phyloP scores from a whole-genome alignment of 1,140 invertebrate genomes.

The Zaprionus ghesquierei region DNA sequence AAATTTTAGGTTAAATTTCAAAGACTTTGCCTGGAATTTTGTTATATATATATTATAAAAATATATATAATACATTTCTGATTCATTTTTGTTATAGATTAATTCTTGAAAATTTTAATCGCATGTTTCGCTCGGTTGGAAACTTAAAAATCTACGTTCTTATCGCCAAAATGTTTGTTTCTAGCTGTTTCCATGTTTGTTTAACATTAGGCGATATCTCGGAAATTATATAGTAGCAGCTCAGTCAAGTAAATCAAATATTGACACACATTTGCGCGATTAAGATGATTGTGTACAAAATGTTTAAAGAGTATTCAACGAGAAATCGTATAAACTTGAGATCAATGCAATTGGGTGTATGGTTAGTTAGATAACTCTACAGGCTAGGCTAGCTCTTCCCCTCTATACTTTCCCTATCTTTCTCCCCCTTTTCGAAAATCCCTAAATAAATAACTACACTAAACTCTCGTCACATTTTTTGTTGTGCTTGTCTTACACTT shows the following conservation, averaged over 20 bases:
- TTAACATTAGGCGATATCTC: background rate
- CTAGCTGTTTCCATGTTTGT: background rate
- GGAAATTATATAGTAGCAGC: background rate
- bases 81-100: background rate
- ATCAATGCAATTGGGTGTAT: background rate
- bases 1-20: background rate
- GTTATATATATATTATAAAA: background rate
- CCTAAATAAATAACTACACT: background rate
- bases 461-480: conserved; percentile 1
- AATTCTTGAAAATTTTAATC: background rate
- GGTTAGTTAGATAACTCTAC: background rate
- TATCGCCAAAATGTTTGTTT: conserved; percentile 6
- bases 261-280: conserved; percentile 1
- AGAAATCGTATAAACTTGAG: background rate
- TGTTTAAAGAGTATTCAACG: background rate
- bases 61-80: too few relatives aligned
- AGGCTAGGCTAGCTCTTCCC: background rate
- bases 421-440: background rate
- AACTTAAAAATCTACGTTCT: background rate
- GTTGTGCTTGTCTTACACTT: conserved; percentile 33
- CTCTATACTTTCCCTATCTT: background rate
- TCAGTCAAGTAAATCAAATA: background rate
- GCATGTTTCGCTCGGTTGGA: background rate
- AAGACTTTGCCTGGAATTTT: background rate
- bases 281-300: background rate